phyloP scores from a whole-genome alignment of 1,140 invertebrate species.

The Atta colombica region DNA sequence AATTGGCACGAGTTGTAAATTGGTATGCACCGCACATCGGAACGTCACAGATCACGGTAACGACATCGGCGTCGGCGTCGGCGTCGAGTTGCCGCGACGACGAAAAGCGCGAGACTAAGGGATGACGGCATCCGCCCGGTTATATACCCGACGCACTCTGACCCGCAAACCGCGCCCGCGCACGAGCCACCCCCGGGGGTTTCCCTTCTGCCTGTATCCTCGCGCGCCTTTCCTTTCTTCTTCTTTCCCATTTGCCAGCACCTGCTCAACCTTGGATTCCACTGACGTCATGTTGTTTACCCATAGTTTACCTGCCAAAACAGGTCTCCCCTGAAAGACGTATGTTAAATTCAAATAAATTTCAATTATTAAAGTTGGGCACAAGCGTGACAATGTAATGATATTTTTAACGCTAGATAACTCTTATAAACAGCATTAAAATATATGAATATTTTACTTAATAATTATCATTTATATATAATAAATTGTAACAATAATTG shows the following conservation, averaged over 20 bases:
- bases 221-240: conserved; percentile 65
- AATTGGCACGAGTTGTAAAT: background rate
- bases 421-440: background rate
- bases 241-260: conserved; percentile 34
- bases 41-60: conserved; percentile 49
- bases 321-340: background rate
- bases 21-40: conserved; percentile 27
- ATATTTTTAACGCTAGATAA: background rate
- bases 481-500: background rate
- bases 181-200: conserved; percentile 78
- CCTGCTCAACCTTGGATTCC: conserved; percentile 54
- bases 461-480: background rate
- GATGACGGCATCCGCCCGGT: conserved; percentile 84
- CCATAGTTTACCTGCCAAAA: conserved; percentile 63
- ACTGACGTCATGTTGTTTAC: conserved; percentile 72
- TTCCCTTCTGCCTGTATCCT: conserved; percentile 68
- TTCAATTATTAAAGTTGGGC: no score
- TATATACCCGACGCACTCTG: conserved; percentile 86
- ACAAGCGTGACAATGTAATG: background rate
- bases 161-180: conserved; percentile 85
- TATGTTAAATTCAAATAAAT: background rate
- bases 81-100: conserved; percentile 76
- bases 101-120: conserved; percentile 84
- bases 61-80: conserved; percentile 42
- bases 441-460: background rate